Percentiles rank a stretch among this genome's conserved stretches.
phyloP scores from a whole-genome alignment of 2,113 vertebrate species.

The Anolis carolinensis region DNA sequence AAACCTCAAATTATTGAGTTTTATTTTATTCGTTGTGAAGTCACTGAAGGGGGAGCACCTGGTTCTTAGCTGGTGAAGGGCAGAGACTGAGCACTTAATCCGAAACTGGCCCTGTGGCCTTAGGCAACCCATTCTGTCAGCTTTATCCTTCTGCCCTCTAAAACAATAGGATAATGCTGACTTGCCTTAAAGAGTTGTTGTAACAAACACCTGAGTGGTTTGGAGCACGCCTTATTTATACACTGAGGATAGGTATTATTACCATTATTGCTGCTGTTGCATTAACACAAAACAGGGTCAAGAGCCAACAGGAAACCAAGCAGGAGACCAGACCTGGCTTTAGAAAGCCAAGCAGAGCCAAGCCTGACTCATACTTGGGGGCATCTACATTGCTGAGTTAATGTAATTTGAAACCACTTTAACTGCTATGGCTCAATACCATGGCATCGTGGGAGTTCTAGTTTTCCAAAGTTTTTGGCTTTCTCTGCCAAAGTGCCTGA shows the following conservation, averaged over 20 bases:
- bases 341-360: no score
- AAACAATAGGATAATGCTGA: neutral
- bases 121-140: neutral
- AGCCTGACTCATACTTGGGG: no score
- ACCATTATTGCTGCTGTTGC: neutral
- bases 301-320: neutral
- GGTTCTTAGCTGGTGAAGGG: neutral
- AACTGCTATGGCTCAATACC: no score
- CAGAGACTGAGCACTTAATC: neutral
- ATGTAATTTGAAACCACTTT: no score
- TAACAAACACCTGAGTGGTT: neutral
- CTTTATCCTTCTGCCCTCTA: neutral
- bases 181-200: neutral
- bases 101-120: neutral
- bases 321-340: no score
- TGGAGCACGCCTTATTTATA: neutral
- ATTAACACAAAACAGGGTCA: neutral
- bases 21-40: neutral
- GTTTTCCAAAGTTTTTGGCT: no score
- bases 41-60: neutral
- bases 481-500: no score
- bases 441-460: no score
- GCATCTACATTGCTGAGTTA: no score
- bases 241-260: neutral
- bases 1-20: neutral